Conservation (phyloP, 2,113 vertebrate species). For the Sorex araneus region DNA sequence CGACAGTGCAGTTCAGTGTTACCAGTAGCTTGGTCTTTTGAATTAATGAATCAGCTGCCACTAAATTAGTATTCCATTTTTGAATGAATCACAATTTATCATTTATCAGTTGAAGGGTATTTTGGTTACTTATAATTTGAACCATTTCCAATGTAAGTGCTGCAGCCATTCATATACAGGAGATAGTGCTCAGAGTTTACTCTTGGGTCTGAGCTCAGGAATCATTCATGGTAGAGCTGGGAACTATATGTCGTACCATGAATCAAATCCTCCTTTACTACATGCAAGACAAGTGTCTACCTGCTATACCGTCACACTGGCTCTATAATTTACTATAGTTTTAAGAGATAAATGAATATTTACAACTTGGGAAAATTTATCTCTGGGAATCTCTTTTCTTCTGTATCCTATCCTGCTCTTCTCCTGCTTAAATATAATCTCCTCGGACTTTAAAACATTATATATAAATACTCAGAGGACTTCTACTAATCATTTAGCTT, state of each 20-base stretch:
- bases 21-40: neutral
- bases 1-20: too few species aligned
- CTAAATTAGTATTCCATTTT: conserved; percentile 13
- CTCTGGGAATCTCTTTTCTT: neutral
- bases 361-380: too few species aligned
- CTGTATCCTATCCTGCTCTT: too few species aligned
- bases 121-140: neutral
- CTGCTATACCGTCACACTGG: neutral
- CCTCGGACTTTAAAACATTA: neutral
- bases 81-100: neutral
- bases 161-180: neutral
- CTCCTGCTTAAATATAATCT: neutral
- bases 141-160: neutral
- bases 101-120: neutral
- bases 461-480: too few species aligned
- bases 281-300: neutral
- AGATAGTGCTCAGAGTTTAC: too few species aligned
- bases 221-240: too few species aligned
- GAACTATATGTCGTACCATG: too few species aligned
- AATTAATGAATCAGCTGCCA: neutral
- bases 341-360: neutral
- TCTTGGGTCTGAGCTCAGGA: too few species aligned
- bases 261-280: too few species aligned
- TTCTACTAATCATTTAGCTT: too few species aligned
- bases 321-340: neutral